These are phyloP conservation scores for Microplitis demolitor DNA, from an alignment of 1,140 invertebrate species.

Conservation along the genomic window DNA sequence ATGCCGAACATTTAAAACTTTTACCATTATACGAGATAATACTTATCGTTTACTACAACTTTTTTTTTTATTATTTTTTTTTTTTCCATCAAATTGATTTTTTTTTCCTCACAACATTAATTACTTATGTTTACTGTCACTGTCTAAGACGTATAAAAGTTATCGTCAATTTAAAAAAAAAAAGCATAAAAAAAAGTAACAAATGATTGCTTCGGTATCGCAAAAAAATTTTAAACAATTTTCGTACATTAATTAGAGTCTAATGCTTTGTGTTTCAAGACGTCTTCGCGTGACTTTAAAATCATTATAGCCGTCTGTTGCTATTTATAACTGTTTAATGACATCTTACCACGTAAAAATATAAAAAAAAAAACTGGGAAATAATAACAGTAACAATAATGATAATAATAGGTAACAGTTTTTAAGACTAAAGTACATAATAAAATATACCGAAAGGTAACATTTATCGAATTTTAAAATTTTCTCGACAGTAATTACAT, in stretches of 20 bases:
- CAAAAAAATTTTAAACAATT: background rate
- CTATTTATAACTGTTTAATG: background rate
- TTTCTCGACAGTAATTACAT: too few relatives aligned
- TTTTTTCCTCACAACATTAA: too few relatives aligned
- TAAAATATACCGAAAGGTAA: too few relatives aligned
- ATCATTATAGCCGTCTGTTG: background rate
- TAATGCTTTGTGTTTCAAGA: constrained; percentile 16
- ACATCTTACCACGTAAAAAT: background rate
- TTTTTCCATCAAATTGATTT: too few relatives aligned
- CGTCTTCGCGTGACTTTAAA: constrained; percentile 17
- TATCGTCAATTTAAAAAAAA: too few relatives aligned
- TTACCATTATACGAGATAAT: too few relatives aligned
- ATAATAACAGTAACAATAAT: background rate
- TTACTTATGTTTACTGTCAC: too few relatives aligned
- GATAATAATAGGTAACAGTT: background rate
- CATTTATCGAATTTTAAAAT: too few relatives aligned
- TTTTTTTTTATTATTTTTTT: too few relatives aligned
- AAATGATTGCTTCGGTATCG: background rate
- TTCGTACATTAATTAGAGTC: constrained; percentile 20
- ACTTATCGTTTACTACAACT: background rate
- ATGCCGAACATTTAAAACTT: too few relatives aligned
- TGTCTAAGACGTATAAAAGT: too few relatives aligned
- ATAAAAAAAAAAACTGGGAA: background rate
- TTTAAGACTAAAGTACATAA: too few relatives aligned
- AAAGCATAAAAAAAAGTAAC: background rate